Base-by-base conservation (phyloP, 2,113 vertebrate genomes). In the Montifringilla adamsi region DNA sequence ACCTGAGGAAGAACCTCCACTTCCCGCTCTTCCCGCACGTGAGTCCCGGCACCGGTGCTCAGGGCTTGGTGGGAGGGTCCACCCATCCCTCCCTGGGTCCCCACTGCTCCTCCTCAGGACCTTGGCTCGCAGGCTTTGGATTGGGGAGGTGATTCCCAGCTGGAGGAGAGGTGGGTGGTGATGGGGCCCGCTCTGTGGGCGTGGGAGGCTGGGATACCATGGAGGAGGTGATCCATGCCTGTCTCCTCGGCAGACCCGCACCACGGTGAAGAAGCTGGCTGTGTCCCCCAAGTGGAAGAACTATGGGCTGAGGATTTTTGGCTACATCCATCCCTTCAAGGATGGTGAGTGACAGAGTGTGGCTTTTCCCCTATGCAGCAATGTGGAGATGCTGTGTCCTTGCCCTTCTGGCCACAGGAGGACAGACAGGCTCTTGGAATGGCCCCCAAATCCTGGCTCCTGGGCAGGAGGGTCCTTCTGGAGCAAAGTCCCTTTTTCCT, bases 251-350 rank as follows among this genome's bases (percentile, higher is more conserved):
- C 97, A 99, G 99, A 98, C 98, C 6, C 98, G 99, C 90, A 99
- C 99, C 76, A 99, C 98, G 0, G 98, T 99, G 95, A 99, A 98
- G 98, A 99, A 99, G 97, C 92, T 99, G 96, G 99, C 99, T 0
- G 99, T 99, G 87, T 99, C 99, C 24, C 99, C 99, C 59, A 99
- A 99, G 95, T 99, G 99, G 99, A 99, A 99, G 96, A 99, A 99
- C 97, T 99, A 99, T 0, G 99, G 99, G 41, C 98, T 99, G 70
- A 98, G 99, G 96, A 98, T 99, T 89, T 99, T 99, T 75, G 99
- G 99, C 87, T 99, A 99, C 95, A 98, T 99, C 95, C 99, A 99
- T 96, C 99, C 99, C 6, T 99, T 98, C 90, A 99, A 98, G 98
- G 99, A 99, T 91, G 99, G 99, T 99, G 97, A 98, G 98, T 75